Evolutionary conservation across 2,888 invertebrate genomes (phyloP), one percentile per base, ranked within the genome.

Genomic region (Malachius bipustulatus): DNA sequence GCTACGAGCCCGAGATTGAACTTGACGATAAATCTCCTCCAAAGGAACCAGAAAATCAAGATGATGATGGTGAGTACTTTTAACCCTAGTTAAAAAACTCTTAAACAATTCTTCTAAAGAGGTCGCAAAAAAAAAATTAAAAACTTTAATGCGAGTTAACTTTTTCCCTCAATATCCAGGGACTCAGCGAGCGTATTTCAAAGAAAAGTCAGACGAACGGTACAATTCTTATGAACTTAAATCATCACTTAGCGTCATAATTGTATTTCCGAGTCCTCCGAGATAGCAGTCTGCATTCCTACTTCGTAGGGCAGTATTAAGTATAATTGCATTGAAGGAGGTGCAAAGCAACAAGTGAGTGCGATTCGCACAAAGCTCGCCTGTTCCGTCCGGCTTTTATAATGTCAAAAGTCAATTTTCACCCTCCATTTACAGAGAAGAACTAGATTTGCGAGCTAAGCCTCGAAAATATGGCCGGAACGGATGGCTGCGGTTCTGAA

Each of bases 331-430:
- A 46, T 43, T 41, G 46, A 51, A 49, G 44, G 45, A 38, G 6
- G 24, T n/a, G 14, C 44, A 44, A 48, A 51, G 51, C 50, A 46
- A 47, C 48, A 50, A 38, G 43, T 36, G 35, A 48, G 48, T 47
- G 50, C 51, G 47, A 43, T 42, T 47, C 45, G 40, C 47, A 52
- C 53, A 58, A 55, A 57, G 51, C 48, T 42, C 41, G 41, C 44
- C 50, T 47, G 48, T 44, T 43, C 42, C 51, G 48, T 52, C 51
- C 48, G 50, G 57, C 59, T 56, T 59, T 59, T 56, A 57, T 50
- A 51, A 51, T 51, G 52, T 57, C 50, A 51, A 56, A 59, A 59
- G 56, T 59, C 58, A 59, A 60, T 60, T 62, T 62, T 57, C 57
- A 59, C 56, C 52, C 56, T 58, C 60, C 59, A 60, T 60, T 62